Conservation (phyloP, 2,797 vertebrate species). For the Hydrocynus forskahlii region DNA sequence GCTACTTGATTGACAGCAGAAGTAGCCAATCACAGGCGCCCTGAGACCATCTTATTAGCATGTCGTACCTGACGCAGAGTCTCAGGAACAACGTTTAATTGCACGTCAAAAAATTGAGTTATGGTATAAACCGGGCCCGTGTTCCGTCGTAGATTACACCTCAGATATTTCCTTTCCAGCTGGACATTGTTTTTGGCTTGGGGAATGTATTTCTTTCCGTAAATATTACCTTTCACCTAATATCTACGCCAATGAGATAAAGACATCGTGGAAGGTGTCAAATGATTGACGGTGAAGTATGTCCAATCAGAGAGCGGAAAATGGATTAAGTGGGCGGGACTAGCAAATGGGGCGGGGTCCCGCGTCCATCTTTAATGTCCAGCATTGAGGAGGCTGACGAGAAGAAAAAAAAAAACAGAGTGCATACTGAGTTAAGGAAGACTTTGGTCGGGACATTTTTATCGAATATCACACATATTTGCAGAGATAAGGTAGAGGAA, state of each 20-base stretch:
- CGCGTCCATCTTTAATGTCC: constrained; percentile 85
- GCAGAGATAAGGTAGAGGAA: constrained; percentile 75
- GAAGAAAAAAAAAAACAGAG: constrained; percentile 69
- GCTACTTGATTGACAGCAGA: constrained; percentile 68
- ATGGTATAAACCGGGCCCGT: neutral
- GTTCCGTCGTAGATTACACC: neutral
- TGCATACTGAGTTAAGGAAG: neutral
- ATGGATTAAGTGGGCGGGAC: constrained; percentile 57
- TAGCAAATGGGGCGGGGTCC: constrained; percentile 71
- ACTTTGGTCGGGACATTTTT: constrained; percentile 72
- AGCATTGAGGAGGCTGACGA: constrained; percentile 76
- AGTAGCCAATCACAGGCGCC: constrained; percentile 70
- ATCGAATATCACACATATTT: constrained; percentile 76
- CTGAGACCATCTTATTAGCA: constrained; percentile 67
- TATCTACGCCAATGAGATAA: constrained; percentile 59
- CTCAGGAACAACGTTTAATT: neutral
- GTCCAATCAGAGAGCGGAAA: constrained; percentile 64
- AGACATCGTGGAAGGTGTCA: constrained; percentile 61
- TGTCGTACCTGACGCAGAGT: constrained; percentile 48
- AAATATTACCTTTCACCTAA: constrained; percentile 53
- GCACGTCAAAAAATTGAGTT: neutral
- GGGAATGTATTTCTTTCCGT: constrained; percentile 32
- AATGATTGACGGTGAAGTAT: constrained; percentile 45
- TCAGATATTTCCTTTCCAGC: too few relatives aligned
- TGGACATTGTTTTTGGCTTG: neutral